A percentile compares a stretch with the other conserved stretches of the same genome.
Evolutionary conservation across 1,140 invertebrate species (phyloP).

Genomic region (Manduca sexta): DNA sequence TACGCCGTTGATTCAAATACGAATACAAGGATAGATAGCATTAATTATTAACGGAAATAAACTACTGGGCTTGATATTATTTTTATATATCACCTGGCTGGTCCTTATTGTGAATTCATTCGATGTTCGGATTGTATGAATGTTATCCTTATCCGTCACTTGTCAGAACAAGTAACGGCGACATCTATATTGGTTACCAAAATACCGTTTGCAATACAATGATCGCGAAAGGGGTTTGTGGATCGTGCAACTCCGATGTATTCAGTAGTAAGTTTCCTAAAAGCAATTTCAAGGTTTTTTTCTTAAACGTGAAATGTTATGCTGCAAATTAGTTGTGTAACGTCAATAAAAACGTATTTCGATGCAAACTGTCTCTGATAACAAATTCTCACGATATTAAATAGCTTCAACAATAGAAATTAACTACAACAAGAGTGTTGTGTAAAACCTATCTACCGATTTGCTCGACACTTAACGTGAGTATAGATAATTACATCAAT

Average conservation of each 20-base stretch:
- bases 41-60: too few relatives aligned
- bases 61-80: too few relatives aligned
- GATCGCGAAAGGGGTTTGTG: conserved; percentile 59
- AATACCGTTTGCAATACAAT: conserved; percentile 52
- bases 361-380: too few relatives aligned
- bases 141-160: conserved; percentile 59
- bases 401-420: conserved; percentile 12
- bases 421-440: neutral
- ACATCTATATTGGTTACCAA: conserved; percentile 48
- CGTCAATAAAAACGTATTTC: too few relatives aligned
- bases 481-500: conserved; percentile 7
- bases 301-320: too few relatives aligned
- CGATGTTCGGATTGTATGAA: conserved; percentile 45
- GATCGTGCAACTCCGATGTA: conserved; percentile 21
- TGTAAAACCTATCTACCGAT: conserved; percentile 9
- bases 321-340: too few relatives aligned
- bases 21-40: too few relatives aligned
- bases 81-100: conserved; percentile 9
- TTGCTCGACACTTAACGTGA: conserved; percentile 14
- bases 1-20: too few relatives aligned
- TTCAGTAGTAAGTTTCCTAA: neutral
- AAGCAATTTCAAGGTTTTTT: too few relatives aligned
- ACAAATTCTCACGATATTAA: conserved; percentile 16
- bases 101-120: conserved; percentile 48
- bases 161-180: conserved; percentile 57